Conservation (phyloP, 1,140 invertebrate genomes). For the Monomorium pharaonis region DNA sequence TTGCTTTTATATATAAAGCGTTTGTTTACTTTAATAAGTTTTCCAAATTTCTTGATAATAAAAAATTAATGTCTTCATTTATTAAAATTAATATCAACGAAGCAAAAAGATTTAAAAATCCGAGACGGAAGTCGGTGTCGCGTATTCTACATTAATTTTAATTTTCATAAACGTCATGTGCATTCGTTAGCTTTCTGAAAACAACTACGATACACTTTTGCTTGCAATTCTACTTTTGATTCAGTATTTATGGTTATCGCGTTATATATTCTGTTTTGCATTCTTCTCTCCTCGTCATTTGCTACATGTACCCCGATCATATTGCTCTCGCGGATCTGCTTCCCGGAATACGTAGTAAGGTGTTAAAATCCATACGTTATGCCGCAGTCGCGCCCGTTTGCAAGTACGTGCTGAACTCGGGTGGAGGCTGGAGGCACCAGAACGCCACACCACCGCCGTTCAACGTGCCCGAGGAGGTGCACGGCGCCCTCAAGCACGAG, state of each 20-base stretch:
- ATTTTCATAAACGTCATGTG: not conserved
- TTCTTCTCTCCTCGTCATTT: not conserved
- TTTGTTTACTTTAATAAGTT: too few relatives aligned
- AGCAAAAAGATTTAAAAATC: not conserved
- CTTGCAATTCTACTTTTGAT: not conserved
- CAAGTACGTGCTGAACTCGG: conserved; percentile 79
- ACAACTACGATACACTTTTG: not conserved
- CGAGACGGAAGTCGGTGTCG: not conserved
- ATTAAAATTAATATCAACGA: not conserved
- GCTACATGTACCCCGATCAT: not conserved
- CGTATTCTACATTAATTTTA: not conserved
- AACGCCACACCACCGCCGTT: conserved; percentile 71
- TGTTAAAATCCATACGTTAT: conserved; percentile 46
- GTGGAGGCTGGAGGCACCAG: conserved; percentile 60
- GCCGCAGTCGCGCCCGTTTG: conserved; percentile 87
- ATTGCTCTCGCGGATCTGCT: not conserved
- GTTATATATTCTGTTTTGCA: conserved; percentile 9
- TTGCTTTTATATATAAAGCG: too few relatives aligned
- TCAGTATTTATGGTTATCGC: not conserved
- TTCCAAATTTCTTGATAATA: too few relatives aligned
- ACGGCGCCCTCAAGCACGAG: conserved; percentile 86
- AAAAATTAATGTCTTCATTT: too few relatives aligned
- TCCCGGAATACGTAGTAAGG: conserved; percentile 11
- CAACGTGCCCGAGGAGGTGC: conserved; percentile 82
- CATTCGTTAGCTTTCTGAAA: not conserved